Base-by-base conservation (phyloP, 2,888 invertebrate species). In the Drosophila dives region DNA sequence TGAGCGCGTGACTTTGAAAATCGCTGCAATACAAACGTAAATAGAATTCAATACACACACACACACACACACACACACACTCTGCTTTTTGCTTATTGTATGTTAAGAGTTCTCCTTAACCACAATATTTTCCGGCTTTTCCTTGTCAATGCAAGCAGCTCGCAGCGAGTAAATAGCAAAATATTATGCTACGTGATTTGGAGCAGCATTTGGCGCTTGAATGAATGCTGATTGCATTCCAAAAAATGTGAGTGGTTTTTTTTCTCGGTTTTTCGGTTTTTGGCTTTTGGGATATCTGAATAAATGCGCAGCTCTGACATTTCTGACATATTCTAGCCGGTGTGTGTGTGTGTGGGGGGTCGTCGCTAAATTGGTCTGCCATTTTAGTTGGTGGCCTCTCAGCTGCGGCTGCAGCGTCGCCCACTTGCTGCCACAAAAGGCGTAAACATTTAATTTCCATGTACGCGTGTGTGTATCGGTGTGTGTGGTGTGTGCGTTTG, bases 361-460 rank as follows among this genome's bases (percentile, higher is more conserved):
- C 20, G 50, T 29, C 20, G 50, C 48, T 34, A 62, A 81, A 82
- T 85, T 85, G 83, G 80, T 65, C 70, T 83, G 80, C 66, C 77
- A 84, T 82, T 82, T 84, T 58, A 51, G 66, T 70, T 72, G 66
- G 4, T 45, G 8, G 45, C 20, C 45, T 20, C 3, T 12, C 42
- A 15, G 23, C 15, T 15, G 45, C 15, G 23, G 45, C 45, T 68
- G 34, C 34, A 53, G 55, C 66, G 72, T 72, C 86, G 84, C 86
- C 86, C 85, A 81, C 83, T 85, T 80, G 79, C 80, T 82, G 84
- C 79, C 88, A 86, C 81, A 89, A 84, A 82, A 89, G 86, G 86
- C 86, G 86, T 86, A 86, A 86, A 89, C 89, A 89, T 86, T 86
- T 86, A 82, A 89, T 86, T 86, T 86, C 81, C 86, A 89, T 84